Evolutionary conservation across 2,888 invertebrate genomes (phyloP).

Genomic region (Perizoma affinitatum): DNA sequence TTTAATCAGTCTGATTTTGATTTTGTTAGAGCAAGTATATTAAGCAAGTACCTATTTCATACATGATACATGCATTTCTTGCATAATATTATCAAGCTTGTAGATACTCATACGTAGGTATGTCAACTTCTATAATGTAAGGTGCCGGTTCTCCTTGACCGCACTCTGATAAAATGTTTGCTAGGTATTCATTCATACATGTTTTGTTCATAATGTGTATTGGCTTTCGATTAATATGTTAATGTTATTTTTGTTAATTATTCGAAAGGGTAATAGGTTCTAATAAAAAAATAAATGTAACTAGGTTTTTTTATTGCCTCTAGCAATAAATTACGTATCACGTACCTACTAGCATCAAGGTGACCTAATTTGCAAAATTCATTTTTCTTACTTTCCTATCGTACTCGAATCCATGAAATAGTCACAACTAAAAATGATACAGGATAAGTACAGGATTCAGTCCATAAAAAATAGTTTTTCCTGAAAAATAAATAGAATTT

Average conservation of each 20-base stretch:
- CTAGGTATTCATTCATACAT: constrained; percentile 67
- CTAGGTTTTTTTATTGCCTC: too few species aligned
- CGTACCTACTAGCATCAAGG: too few species aligned
- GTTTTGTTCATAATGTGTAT: constrained; percentile 23
- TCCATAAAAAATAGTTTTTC: too few species aligned
- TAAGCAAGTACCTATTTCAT: background rate
- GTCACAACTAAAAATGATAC: too few species aligned
- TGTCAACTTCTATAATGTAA: constrained; percentile 49
- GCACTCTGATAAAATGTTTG: constrained; percentile 55
- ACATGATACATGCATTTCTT: constrained; percentile 44
- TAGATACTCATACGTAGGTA: constrained; percentile 40
- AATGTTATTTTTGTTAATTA: constrained; percentile 8
- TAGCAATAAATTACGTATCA: constrained; percentile 5
- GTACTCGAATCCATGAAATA: too few species aligned
- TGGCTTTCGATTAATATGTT: constrained; percentile 20
- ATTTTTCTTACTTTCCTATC: too few species aligned
- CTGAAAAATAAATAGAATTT: too few species aligned
- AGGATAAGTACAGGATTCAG: too few species aligned
- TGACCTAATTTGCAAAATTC: too few species aligned
- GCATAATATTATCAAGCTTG: constrained; percentile 39
- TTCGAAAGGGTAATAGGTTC: background rate
- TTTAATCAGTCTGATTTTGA: constrained; percentile 10
- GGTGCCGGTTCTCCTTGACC: constrained; percentile 75
- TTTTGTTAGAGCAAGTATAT: constrained; percentile 1
- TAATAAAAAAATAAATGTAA: background rate